Conservation (phyloP, 2,888 invertebrate genomes). For the Ornithoptera priamus region DNA sequence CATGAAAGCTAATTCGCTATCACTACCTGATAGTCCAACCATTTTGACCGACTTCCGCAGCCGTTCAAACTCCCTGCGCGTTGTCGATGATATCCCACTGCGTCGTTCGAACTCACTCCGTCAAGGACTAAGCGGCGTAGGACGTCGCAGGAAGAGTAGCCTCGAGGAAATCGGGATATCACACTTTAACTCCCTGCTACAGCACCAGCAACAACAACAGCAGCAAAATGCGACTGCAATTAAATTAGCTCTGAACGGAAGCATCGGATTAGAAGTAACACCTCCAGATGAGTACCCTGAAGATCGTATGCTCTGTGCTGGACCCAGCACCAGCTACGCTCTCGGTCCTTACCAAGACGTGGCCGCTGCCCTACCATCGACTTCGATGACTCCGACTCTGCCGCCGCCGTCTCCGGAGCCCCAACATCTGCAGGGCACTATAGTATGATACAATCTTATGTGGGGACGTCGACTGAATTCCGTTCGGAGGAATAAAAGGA, state of each 20-base stretch:
- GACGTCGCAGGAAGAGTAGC: constrained; percentile 87
- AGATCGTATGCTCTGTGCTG: constrained; percentile 64
- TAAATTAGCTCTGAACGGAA: constrained; percentile 91
- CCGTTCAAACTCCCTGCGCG: constrained; percentile 91
- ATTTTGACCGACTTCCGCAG: constrained; percentile 89
- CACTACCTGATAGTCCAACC: constrained; percentile 93
- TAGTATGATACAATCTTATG: constrained; percentile 97
- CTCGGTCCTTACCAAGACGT: constrained; percentile 75
- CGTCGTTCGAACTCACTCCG: constrained; percentile 91
- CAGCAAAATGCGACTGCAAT: constrained; percentile 87
- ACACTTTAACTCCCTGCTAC: constrained; percentile 85
- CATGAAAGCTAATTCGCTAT: constrained; percentile 93
- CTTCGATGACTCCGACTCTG: constrained; percentile 55
- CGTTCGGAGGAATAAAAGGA: constrained; percentile 86
- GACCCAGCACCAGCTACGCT: constrained; percentile 42
- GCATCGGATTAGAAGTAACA: constrained; percentile 88
- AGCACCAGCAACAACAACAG: constrained; percentile 75
- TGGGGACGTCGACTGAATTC: constrained; percentile 93
- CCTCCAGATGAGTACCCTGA: constrained; percentile 83
- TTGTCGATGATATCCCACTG: constrained; percentile 91
- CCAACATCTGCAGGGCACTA: constrained; percentile 92
- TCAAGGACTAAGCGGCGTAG: constrained; percentile 86
- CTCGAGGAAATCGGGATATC: constrained; percentile 92
- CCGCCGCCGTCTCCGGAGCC: constrained; percentile 78
- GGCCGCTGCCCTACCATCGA: constrained; percentile 65